Evolutionary conservation across 2,113 vertebrate genomes (phyloP).

Genomic region (Heloderma charlesbogerti): DNA sequence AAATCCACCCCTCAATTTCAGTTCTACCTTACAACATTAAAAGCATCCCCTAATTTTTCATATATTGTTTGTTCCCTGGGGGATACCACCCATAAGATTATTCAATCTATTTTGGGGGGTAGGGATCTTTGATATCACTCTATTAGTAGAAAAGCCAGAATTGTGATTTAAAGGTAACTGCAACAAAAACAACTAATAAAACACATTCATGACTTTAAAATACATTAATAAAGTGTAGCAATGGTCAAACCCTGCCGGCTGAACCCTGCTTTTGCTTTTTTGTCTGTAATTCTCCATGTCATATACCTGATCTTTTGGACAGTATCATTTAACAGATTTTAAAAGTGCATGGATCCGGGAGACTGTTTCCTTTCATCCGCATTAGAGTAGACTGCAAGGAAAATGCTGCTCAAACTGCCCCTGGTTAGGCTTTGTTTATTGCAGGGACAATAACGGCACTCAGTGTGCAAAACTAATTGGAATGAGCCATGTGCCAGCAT

Average conservation of each 20-base stretch:
- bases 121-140: background rate
- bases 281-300: background rate
- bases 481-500: background rate
- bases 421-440: background rate
- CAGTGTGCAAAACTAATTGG: background rate
- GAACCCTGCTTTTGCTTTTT: background rate
- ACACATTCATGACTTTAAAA: background rate
- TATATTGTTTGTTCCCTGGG: too few relatives aligned
- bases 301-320: background rate
- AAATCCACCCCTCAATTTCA: background rate
- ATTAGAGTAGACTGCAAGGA: background rate
- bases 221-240: background rate
- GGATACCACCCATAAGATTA: too few relatives aligned
- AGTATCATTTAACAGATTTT: background rate
- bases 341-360: background rate
- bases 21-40: background rate
- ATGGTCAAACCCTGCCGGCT: background rate
- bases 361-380: background rate
- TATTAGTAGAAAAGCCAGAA: background rate
- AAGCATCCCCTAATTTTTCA: background rate
- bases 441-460: background rate
- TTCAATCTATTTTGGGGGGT: too few relatives aligned
- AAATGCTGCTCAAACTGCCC: rapidly evolving
- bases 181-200: background rate
- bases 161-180: background rate